phyloP scores from a whole-genome alignment of 2,113 vertebrate species.

The Macaca fascicularis region T2T-MFA8v1.1 NC_088375.1:199428001-199428500 shows the following conservation, averaged over 20 bases:
- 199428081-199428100: background rate
- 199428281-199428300: slow-evolving; percentile 36
- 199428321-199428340: slow-evolving; percentile 51
- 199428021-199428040: background rate
- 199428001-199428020: background rate
- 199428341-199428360: slow-evolving; percentile 61
- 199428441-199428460: background rate
- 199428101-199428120: slow-evolving; percentile 18
- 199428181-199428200: background rate
- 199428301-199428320: slow-evolving; percentile 59
- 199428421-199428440: slow-evolving; percentile 18
- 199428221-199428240: background rate
- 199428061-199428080: slow-evolving; percentile 23
- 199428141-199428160: background rate
- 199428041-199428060: slow-evolving; percentile 10
- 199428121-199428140: background rate
- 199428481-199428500: slow-evolving; percentile 48
- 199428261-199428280: slow-evolving; percentile 19
- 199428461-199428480: slow-evolving; percentile 54
- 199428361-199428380: slow-evolving; percentile 57
- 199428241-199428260: background rate
- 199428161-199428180: slow-evolving; percentile 39
- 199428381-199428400: slow-evolving; percentile 29
- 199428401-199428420: slow-evolving; percentile 48
- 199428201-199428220: background rate